These are phyloP conservation scores for Phodopus roborovskii DNA, from an alignment of 2,113 vertebrate genomes.

Conservation along the genomic window DNA sequence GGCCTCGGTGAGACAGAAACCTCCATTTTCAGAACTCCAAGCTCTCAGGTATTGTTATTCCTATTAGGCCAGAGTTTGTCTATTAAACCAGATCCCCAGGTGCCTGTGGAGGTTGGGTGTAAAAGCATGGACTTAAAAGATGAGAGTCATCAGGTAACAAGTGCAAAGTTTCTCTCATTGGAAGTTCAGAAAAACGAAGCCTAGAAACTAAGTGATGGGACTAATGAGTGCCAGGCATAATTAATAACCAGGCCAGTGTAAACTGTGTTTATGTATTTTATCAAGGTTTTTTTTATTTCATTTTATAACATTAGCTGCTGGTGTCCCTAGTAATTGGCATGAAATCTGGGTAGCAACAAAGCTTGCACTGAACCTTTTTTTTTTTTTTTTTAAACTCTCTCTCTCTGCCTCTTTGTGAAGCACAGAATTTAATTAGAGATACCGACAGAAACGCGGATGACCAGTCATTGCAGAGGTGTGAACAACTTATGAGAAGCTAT, in stretches of 20 bases:
- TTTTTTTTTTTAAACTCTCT: not conserved
- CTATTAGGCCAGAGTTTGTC: not conserved
- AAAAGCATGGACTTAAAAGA: not conserved
- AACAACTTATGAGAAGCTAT: not conserved
- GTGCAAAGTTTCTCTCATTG: not conserved
- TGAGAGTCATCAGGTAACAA: not conserved
- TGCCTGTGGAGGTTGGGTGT: not conserved
- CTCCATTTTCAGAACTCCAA: not conserved
- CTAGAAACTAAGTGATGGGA: not conserved
- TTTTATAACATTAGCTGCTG: not conserved
- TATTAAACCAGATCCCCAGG: not conserved
- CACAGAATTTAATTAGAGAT: not conserved
- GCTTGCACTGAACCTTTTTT: not conserved
- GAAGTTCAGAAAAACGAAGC: not conserved
- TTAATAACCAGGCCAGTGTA: too few relatives aligned
- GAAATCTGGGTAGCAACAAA: not conserved
- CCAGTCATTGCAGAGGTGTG: not conserved
- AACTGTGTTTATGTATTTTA: not conserved
- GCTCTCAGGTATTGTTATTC: not conserved
- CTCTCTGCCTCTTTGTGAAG: too few relatives aligned
- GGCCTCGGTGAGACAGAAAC: too few relatives aligned
- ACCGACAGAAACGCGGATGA: not conserved
- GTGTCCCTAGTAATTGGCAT: not conserved
- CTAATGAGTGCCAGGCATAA: too few relatives aligned
- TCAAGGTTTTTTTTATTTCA: not conserved